These are phyloP conservation scores for Rhinogobius similis DNA, from an alignment of 2,113 vertebrate species.

Conservation along the genomic window DNA sequence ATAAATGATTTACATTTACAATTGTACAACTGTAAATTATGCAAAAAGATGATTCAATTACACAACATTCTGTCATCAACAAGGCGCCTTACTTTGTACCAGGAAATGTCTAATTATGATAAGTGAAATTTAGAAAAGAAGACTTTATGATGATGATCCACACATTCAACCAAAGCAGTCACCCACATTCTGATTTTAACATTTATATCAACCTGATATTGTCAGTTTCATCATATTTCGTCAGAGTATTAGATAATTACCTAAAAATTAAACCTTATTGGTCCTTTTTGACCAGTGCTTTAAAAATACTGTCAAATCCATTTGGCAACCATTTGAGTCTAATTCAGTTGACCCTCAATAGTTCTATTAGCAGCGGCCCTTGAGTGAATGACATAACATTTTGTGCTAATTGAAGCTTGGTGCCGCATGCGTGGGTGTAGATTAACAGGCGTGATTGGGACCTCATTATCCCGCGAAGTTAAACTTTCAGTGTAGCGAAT, in stretches of 20 bases:
- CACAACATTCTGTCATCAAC: no score
- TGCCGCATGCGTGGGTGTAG: not conserved
- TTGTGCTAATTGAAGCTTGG: not conserved
- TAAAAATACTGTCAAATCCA: not conserved
- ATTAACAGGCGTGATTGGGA: conserved; percentile 8
- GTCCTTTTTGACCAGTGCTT: not conserved
- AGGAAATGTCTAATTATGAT: no score
- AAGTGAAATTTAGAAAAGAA: no score
- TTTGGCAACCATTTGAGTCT: not conserved
- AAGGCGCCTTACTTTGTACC: no score
- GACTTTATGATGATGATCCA: no score
- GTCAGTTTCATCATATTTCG: not conserved
- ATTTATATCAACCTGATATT: no score
- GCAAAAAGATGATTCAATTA: no score
- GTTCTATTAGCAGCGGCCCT: not conserved
- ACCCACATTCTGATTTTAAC: no score
- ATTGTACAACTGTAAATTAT: no score
- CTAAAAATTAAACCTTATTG: not conserved
- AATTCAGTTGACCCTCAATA: not conserved
- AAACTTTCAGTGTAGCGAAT: not conserved
- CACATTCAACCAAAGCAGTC: no score
- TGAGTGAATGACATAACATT: conserved; percentile 8
- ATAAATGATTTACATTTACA: no score
- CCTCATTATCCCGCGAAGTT: conserved; percentile 3
- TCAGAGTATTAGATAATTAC: not conserved